Conservation (phyloP, 2,797 vertebrate species). For the Hemitrygon akajei region DNA sequence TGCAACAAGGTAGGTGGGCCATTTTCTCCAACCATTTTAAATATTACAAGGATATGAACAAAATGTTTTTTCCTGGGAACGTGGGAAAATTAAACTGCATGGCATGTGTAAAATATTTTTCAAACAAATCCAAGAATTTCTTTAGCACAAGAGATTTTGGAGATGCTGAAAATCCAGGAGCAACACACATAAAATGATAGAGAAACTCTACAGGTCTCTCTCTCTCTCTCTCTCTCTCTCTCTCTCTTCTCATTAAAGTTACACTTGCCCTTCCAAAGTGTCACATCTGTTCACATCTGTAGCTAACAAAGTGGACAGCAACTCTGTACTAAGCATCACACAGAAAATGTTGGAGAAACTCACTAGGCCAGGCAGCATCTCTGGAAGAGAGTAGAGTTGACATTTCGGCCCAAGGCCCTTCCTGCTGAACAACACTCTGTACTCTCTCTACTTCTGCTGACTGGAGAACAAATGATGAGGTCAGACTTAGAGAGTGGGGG, state of each 20-base stretch:
- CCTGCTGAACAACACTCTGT: no score
- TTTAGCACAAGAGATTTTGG: no score
- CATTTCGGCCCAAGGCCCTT: no score
- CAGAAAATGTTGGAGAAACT: no score
- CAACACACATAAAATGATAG: no score
- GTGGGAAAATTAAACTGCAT: background rate
- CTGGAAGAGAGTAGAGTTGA: no score
- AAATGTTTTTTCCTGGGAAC: background rate
- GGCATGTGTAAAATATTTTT: background rate
- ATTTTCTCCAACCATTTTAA: background rate
- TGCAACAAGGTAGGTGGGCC: conserved; percentile 81
- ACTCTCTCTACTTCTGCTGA: no score
- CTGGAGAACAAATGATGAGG: no score
- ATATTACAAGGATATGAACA: no score
- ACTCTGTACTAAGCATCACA: background rate
- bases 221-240: background rate
- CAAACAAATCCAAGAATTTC: background rate
- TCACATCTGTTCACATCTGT: background rate
- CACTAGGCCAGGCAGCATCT: no score
- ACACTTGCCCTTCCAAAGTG: background rate
- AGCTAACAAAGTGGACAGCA: background rate
- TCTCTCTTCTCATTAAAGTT: background rate
- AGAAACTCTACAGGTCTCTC: background rate
- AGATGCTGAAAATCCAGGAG: no score
- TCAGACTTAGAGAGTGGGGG: no score